Conservation (phyloP, 2,797 vertebrate genomes). For the Phataginus tetradactyla region DNA sequence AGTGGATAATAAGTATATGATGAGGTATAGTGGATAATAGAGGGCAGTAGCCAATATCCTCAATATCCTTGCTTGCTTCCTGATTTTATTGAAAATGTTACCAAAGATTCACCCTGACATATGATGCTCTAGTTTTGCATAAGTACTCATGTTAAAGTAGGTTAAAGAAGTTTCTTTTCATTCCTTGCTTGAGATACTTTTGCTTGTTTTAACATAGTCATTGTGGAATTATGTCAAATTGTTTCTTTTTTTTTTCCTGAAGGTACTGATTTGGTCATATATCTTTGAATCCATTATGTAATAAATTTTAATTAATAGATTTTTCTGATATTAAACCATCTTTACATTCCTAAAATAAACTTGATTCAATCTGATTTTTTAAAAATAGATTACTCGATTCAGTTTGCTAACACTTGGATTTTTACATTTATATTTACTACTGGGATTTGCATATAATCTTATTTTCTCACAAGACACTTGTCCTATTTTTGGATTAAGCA, state of each 20-base stretch:
- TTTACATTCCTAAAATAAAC: neutral
- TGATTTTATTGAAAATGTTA: slow-evolving; percentile 6
- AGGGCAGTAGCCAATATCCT: neutral
- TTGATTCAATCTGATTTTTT: neutral
- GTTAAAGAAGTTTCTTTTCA: neutral
- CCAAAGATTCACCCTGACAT: neutral
- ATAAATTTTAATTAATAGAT: neutral
- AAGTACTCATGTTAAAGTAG: neutral
- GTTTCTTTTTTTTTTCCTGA: neutral
- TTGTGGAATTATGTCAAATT: neutral
- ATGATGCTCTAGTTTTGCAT: neutral
- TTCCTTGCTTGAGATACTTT: neutral
- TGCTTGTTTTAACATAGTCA: neutral
- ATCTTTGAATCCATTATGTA: neutral
- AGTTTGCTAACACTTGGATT: neutral
- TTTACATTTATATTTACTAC: neutral
- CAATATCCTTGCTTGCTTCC: neutral
- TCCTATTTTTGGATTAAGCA: neutral
- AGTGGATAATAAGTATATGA: no score
- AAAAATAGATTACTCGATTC: neutral
- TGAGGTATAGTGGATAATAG: no score
- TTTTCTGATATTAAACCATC: neutral
- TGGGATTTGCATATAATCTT: neutral
- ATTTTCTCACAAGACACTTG: neutral
- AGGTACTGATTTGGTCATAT: neutral